Base-by-base conservation (phyloP, 2,797 vertebrate genomes). In the Coendou prehensilis region DNA sequence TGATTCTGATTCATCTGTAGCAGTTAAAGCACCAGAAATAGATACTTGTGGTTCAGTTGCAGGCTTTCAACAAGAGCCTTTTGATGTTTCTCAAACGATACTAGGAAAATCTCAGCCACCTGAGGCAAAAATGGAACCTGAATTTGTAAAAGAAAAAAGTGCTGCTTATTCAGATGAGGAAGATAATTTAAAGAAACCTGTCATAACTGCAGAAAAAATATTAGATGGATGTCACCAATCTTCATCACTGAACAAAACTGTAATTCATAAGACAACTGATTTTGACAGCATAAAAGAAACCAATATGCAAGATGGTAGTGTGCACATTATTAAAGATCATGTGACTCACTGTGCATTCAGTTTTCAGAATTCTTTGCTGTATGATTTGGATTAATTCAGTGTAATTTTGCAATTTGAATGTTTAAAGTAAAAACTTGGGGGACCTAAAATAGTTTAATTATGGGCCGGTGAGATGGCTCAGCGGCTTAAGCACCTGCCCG, bases 281-380 rank as follows among this genome's bases (percentile, higher is more conserved):
- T 93, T 97, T 33, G 98, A 87, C 0, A 1, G 97, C 0, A 91
- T 99, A 56, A 98, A 95, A 85, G 99, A 99, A 95, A 98, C 98
- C 6, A 98, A 97, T 91, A 20, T 69, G 23, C 59, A 97, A 86
- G 99, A 99, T 4, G 99, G 99, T 33, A 99, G 98, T 3, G 98
- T 98, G 95, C 97, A 85, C 1, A 26, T 99, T 41, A 94, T 99
- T 59, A 96, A 97, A 9, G 98, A 99, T 28, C 99, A 99, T 47
- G 96, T 97, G 1, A 99, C 99, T 0, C 98, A 82, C 1, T 99
- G 99, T 85, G 98, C 98, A 0, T 95, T 99, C 8, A 14, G 5
- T 18, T 99, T 99, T 94, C 98, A 99, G 47, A 99, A 99, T 97
- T 54, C 98, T 3, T 94, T 99, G 95, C 96, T 99, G 8, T 99